These are phyloP conservation scores for Sorex araneus DNA, from an alignment of 2,113 vertebrate species.

Conservation along the genomic window DNA sequence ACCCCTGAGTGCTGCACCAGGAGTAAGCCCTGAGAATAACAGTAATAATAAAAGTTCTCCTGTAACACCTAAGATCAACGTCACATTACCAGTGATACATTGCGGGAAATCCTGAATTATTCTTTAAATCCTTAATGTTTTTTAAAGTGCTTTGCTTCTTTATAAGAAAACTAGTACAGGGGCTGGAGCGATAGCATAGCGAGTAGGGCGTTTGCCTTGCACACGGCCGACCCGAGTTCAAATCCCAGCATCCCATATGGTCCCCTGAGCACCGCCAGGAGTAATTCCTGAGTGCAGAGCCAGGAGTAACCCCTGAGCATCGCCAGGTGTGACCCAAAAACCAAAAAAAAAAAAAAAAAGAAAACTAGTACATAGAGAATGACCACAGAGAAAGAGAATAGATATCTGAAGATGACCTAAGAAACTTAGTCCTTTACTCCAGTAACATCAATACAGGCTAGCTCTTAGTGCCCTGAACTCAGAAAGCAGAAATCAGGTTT, in stretches of 20 bases:
- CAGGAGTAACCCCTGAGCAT: too few relatives aligned
- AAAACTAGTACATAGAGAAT: slow-evolving; percentile 18
- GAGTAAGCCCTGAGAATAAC: too few relatives aligned
- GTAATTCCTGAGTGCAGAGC: too few relatives aligned
- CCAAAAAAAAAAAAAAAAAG: too few relatives aligned
- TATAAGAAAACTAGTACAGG: slow-evolving; percentile 46
- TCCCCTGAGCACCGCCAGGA: too few relatives aligned
- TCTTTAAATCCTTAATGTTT: not conserved
- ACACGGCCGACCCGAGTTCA: too few relatives aligned
- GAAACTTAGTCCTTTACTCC: not conserved
- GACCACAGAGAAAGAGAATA: not conserved
- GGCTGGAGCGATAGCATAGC: too few relatives aligned
- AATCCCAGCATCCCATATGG: too few relatives aligned
- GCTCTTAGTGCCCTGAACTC: not conserved
- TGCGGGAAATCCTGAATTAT: not conserved
- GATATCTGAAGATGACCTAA: not conserved
- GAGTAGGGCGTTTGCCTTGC: too few relatives aligned
- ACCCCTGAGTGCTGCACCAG: too few relatives aligned
- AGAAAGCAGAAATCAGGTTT: not conserved
- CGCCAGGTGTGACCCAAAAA: too few relatives aligned
- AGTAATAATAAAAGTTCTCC: not conserved
- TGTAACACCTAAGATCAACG: not conserved
- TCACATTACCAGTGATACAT: not conserved
- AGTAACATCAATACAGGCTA: not conserved
- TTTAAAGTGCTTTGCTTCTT: slow-evolving; percentile 12